Conservation (phyloP, 2,113 vertebrate genomes). For the Fregata magnificens region DNA sequence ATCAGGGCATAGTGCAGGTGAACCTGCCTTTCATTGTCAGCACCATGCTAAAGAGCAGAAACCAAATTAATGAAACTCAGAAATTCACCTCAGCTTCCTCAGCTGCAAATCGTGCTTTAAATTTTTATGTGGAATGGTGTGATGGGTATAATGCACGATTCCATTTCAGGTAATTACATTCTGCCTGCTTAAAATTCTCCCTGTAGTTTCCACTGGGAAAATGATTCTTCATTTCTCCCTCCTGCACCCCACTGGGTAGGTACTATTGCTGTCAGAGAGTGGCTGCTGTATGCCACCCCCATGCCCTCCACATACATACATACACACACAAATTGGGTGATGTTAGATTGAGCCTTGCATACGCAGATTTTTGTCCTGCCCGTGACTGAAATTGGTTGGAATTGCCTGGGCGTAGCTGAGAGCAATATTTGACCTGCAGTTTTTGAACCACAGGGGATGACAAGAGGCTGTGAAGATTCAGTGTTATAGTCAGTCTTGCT, state of each 20-base stretch:
- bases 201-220: conserved; percentile 9
- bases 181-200: conserved; percentile 57
- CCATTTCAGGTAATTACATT: conserved; percentile 63
- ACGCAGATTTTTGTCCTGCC: background rate
- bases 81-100: conserved; percentile 24
- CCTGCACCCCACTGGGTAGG: background rate
- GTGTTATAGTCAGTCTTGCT: background rate
- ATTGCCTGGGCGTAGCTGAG: background rate
- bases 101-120: conserved; percentile 41
- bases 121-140: conserved; percentile 42
- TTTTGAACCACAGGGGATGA: background rate
- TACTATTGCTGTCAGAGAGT: background rate
- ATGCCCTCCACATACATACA: background rate
- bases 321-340: background rate
- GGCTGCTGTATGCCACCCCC: background rate
- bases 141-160: conserved; percentile 52
- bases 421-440: background rate
- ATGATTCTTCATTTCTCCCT: background rate
- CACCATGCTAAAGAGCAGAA: background rate
- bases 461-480: background rate
- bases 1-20: background rate
- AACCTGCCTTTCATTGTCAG: background rate
- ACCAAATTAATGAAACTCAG: conserved; percentile 19
- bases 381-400: background rate
- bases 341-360: background rate